Conservation (phyloP, 2,797 vertebrate genomes). For the Sebastes kiyomatsui region DNA sequence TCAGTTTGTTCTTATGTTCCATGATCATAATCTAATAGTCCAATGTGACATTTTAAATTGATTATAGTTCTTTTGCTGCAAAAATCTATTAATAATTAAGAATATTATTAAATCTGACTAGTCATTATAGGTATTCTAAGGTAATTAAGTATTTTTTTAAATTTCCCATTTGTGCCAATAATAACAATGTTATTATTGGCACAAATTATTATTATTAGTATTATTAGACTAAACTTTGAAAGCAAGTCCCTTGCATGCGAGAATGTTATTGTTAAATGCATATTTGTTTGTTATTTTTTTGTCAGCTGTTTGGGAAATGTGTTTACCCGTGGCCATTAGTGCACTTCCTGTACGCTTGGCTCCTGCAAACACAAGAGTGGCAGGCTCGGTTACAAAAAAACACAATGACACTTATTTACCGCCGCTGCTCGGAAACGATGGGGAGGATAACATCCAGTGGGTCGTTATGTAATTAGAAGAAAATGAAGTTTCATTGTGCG, state of each 20-base stretch:
- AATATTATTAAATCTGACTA: too few species aligned
- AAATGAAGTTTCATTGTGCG: not conserved
- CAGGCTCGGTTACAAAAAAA: conserved; percentile 32
- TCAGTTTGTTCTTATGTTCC: not conserved
- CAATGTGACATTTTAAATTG: not conserved
- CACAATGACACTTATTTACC: conserved; percentile 30
- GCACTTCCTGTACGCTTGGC: conserved; percentile 39
- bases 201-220: too few species aligned
- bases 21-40: not conserved
- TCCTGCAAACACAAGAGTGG: conserved; percentile 36
- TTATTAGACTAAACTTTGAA: not conserved
- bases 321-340: conserved; percentile 43
- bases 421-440: conserved; percentile 44
- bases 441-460: not conserved
- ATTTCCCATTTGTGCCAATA: too few species aligned
- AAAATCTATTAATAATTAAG: not conserved
- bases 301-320: conserved; percentile 18
- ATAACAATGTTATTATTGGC: too few species aligned
- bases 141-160: not conserved
- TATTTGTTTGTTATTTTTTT: not conserved
- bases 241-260: not conserved
- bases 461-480: conserved; percentile 33
- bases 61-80: not conserved
- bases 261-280: not conserved
- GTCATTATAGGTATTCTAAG: not conserved